A percentile compares a stretch with the other conserved stretches of the same genome.
Evolutionary conservation across 2,113 vertebrate species (phyloP).

Genomic region (Phoxinus phoxinus): DNA sequence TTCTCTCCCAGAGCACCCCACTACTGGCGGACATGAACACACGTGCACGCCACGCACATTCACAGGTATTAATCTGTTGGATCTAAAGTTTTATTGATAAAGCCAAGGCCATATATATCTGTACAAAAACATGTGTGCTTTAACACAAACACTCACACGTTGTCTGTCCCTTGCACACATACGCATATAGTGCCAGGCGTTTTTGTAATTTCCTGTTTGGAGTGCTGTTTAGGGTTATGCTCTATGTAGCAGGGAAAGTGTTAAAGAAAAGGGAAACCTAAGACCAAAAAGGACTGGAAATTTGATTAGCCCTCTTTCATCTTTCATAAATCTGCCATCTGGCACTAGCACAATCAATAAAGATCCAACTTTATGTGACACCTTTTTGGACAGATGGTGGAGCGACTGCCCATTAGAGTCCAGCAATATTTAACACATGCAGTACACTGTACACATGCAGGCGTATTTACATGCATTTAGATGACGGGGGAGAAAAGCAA

Average conservation of each 20-base stretch:
- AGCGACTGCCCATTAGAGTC: constrained; percentile 27
- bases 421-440: constrained; percentile 48
- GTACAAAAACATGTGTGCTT: neutral
- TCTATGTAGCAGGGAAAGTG: constrained; percentile 72
- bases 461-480: constrained; percentile 36
- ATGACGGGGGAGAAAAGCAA: neutral
- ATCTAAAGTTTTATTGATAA: neutral
- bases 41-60: neutral
- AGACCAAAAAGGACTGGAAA: constrained; percentile 77
- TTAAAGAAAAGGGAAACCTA: constrained; percentile 74
- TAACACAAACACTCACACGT: constrained; percentile 21
- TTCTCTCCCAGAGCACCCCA: constrained; percentile 43
- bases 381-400: constrained; percentile 64
- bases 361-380: constrained; percentile 76
- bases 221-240: constrained; percentile 74
- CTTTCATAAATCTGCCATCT: constrained; percentile 79
- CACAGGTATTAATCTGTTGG: neutral
- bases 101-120: neutral
- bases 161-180: constrained; percentile 36
- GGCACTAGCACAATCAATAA: constrained; percentile 75
- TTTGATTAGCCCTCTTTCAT: constrained; percentile 80
- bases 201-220: constrained; percentile 77
- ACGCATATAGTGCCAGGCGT: constrained; percentile 64
- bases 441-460: constrained; percentile 37
- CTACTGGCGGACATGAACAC: constrained; percentile 20